A percentile compares a stretch with the other conserved stretches of the same genome.
Conservation (phyloP, 2,797 vertebrate species). For the Catostomus latipinnis region DNA sequence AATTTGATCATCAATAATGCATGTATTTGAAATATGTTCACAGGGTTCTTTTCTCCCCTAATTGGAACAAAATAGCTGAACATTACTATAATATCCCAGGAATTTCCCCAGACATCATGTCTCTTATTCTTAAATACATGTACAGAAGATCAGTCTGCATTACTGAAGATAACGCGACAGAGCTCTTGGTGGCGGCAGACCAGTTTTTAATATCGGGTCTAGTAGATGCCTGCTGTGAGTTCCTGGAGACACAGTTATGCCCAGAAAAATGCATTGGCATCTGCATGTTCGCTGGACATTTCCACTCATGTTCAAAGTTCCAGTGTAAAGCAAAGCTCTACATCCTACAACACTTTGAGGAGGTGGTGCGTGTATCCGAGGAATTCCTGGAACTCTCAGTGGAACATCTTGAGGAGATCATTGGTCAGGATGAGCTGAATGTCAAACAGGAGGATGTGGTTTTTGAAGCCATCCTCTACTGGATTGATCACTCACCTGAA, state of each 20-base stretch:
- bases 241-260: slow-evolving; percentile 75
- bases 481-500: slow-evolving; percentile 47
- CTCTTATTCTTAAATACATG: slow-evolving; percentile 77
- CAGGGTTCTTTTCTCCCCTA: slow-evolving; percentile 69
- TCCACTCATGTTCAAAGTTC: slow-evolving; percentile 68
- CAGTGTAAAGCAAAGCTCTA: slow-evolving; percentile 71
- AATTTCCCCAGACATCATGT: slow-evolving; percentile 55
- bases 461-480: slow-evolving; percentile 57
- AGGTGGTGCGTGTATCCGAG: slow-evolving; percentile 69
- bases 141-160: slow-evolving; percentile 75
- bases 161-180: slow-evolving; percentile 72
- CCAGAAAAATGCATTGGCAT: slow-evolving; percentile 82
- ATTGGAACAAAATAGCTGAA: slow-evolving; percentile 72
- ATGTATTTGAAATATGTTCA: background rate
- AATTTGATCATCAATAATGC: background rate
- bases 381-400: slow-evolving; percentile 72
- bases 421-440: slow-evolving; percentile 80
- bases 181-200: slow-evolving; percentile 77
- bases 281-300: slow-evolving; percentile 71
- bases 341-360: slow-evolving; percentile 81
- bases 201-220: slow-evolving; percentile 77
- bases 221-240: slow-evolving; percentile 74
- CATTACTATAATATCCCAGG: slow-evolving; percentile 75
- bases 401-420: slow-evolving; percentile 72
- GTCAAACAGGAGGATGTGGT: slow-evolving; percentile 72